Evolutionary conservation across 2,888 invertebrate species (phyloP).

Genomic region (Notodonta dromedarius): DNA sequence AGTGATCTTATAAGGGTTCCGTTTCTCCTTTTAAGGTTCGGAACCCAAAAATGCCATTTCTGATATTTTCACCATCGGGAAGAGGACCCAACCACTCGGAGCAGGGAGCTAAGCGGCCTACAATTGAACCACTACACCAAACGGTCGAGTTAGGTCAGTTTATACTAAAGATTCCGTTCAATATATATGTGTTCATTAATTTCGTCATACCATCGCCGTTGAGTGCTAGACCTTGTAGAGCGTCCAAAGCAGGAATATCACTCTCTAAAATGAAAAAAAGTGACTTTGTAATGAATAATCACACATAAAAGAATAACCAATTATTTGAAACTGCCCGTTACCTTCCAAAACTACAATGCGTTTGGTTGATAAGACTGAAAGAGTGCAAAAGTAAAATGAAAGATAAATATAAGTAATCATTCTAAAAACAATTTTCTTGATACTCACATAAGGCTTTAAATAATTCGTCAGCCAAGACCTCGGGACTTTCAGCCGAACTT

Average conservation of each 20-base stretch:
- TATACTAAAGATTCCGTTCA: background rate
- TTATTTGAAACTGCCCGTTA: conserved; percentile 19
- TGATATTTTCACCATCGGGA: too few species aligned
- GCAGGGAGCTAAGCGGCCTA: too few species aligned
- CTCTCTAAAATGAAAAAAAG: conserved; percentile 42
- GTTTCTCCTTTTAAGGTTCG: too few species aligned
- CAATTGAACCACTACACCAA: too few species aligned
- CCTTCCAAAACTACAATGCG: conserved; percentile 52
- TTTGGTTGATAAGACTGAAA: conserved; percentile 50
- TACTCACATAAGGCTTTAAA: conserved; percentile 66
- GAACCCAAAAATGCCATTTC: too few species aligned
- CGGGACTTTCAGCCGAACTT: conserved; percentile 47
- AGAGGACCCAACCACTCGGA: too few species aligned
- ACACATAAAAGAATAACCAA: too few species aligned
- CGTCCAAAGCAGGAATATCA: conserved; percentile 62
- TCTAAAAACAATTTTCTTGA: background rate
- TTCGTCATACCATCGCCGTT: conserved; percentile 55
- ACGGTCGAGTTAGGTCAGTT: too few species aligned
- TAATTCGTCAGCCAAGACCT: conserved; percentile 61
- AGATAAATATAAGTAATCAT: background rate
- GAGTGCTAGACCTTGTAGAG: conserved; percentile 64
- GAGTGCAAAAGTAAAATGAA: conserved; percentile 1
- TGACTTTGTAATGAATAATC: too few species aligned
- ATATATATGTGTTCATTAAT: background rate
- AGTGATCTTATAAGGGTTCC: too few species aligned